Evolutionary conservation across 2,797 vertebrate species (phyloP), one percentile per base, ranked within the genome.

Genomic region (Anguilla marmorata): DNA sequence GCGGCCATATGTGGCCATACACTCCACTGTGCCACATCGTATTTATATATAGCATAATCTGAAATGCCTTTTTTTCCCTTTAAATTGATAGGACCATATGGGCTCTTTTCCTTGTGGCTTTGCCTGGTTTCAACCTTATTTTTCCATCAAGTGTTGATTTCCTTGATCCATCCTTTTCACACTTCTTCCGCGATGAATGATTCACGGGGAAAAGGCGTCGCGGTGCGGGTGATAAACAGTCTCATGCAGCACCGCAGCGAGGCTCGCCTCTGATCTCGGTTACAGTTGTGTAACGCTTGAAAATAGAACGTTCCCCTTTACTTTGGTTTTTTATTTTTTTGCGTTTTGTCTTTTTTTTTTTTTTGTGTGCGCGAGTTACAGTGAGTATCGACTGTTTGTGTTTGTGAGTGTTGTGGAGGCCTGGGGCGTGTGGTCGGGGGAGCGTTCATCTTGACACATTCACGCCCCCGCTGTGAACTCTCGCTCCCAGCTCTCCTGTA

Each of bases 381-480:
- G 96, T 94, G 94, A 92, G 95, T 96, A 97, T 97, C 95, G 96
- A 96, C 96, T 96, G 95, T 95, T 96, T 96, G 94, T 96, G 95
- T 95, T 96, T 96, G 96, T 96, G 96, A 96, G 96, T 96, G 95
- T 96, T 96, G 94, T 88, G 92, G 92, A 93, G 95, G 96, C 96
- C 96, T 92, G 93, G 92, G 96, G 96, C 96, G 95, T 94, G 94
- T 94, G 94, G 89, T 84, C 88, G 94, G 95, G 92, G 95, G 94
- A 95, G 94, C 92, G 92, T 94, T 96, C 95, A 95, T 95, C 95
- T 96, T 96, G 96, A 96, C 96, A 96, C 95, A 95, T 95, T 96
- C 96, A 96, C 96, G 96, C 96, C 96, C 95, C 96, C 95, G 88
- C 96, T 95, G 95, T 96, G 96, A 97, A 96, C 96, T 96, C 94